Percentiles rank a stretch among this genome's conserved stretches.
Conservation (phyloP, 2,888 invertebrate species). For the Melanostoma scalare region DNA sequence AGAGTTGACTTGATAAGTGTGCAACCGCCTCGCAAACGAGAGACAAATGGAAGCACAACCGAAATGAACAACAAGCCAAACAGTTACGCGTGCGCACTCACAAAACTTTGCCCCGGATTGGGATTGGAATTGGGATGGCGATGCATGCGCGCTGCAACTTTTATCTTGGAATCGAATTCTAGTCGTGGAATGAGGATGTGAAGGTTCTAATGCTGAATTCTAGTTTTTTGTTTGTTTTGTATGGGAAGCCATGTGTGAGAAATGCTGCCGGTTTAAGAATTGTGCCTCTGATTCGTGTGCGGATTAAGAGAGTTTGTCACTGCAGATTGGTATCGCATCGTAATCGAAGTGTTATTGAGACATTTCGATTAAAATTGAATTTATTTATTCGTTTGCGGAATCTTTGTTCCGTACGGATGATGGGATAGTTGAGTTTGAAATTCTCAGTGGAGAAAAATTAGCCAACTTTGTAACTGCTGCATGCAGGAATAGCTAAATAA, state of each 20-base stretch:
- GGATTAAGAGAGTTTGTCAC: conserved; percentile 36
- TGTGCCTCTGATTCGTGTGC: conserved; percentile 38
- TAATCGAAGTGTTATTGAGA: conserved; percentile 40
- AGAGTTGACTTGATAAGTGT: conserved; percentile 44
- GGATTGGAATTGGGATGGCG: conserved; percentile 41
- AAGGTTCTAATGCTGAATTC: conserved; percentile 24
- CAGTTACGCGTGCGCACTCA: background rate
- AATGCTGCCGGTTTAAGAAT: conserved; percentile 7
- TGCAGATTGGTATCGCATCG: conserved; percentile 38
- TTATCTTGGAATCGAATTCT: conserved; percentile 53
- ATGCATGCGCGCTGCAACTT: background rate
- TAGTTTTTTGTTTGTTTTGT: background rate
- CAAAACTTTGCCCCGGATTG: background rate
- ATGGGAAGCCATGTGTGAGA: conserved; percentile 19
- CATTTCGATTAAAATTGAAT: conserved; percentile 43
- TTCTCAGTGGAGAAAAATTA: too few species aligned
- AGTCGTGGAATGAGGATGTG: conserved; percentile 63
- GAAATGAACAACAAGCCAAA: conserved; percentile 54
- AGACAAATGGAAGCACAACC: conserved; percentile 44
- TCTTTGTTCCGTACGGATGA: too few species aligned
- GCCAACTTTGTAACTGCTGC: too few species aligned
- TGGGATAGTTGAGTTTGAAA: too few species aligned
- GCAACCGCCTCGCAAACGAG: conserved; percentile 17
- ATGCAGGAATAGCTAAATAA: too few species aligned
- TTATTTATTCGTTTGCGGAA: background rate